These are phyloP conservation scores for Conchocele bisecta DNA, from an alignment of 2,888 invertebrate species.

Conservation along the genomic window DNA sequence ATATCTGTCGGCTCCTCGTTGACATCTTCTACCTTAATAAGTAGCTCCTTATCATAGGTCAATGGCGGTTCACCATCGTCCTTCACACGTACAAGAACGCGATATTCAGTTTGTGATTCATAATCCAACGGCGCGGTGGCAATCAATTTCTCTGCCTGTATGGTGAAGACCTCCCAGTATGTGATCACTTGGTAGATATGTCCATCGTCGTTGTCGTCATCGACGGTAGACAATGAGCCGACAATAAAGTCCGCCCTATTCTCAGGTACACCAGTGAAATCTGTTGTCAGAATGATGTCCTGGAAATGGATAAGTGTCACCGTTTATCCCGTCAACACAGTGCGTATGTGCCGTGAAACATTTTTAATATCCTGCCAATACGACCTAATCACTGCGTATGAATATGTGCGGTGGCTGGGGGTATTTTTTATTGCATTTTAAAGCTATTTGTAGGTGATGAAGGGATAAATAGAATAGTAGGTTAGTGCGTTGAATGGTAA, in stretches of 20 bases:
- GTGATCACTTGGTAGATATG: constrained; percentile 61
- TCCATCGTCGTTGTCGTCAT: constrained; percentile 59
- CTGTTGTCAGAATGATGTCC: constrained; percentile 61
- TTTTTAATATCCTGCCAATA: no score
- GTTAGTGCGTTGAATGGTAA: no score
- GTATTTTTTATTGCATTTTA: no score
- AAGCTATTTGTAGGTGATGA: no score
- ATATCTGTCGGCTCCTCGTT: constrained; percentile 65
- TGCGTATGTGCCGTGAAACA: no score
- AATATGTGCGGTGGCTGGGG: no score
- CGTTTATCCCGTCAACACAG: no score
- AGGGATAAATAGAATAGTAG: no score
- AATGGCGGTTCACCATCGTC: constrained; percentile 57
- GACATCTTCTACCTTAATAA: constrained; percentile 57
- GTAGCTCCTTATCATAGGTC: constrained; percentile 55
- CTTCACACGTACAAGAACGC: constrained; percentile 52
- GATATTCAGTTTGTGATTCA: constrained; percentile 46
- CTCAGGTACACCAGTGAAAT: constrained; percentile 59
- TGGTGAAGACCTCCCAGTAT: constrained; percentile 62
- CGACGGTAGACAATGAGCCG: constrained; percentile 56
- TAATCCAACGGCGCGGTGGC: constrained; percentile 47
- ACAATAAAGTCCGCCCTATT: constrained; percentile 55
- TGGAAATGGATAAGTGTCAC: no score
- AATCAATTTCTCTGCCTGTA: constrained; percentile 42
- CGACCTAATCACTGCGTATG: no score